Evolutionary conservation across 2,797 vertebrate genomes (phyloP).

Genomic region (Diplodus sargus): DNA sequence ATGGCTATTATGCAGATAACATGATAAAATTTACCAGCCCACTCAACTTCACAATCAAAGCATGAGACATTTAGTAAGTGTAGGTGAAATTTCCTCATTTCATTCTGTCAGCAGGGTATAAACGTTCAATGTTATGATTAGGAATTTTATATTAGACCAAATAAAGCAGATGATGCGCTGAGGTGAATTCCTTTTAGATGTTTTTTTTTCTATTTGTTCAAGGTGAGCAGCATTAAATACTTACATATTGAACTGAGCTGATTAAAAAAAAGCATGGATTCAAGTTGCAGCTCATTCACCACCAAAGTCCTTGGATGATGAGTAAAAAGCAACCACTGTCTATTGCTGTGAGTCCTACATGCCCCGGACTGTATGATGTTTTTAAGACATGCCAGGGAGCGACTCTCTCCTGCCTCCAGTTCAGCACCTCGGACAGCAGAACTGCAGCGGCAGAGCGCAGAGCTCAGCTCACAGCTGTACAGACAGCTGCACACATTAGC

Average conservation of each 20-base stretch:
- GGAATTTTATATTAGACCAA: background rate
- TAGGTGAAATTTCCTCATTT: slow-evolving; percentile 26
- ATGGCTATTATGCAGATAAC: background rate
- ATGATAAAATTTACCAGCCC: slow-evolving; percentile 28
- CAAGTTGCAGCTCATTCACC: slow-evolving; percentile 31
- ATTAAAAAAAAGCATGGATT: slow-evolving; percentile 28
- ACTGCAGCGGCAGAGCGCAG: background rate
- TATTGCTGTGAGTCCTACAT: background rate
- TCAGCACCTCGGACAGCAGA: slow-evolving; percentile 44
- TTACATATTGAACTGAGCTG: slow-evolving; percentile 14
- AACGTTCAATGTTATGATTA: background rate
- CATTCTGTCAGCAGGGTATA: slow-evolving; percentile 1
- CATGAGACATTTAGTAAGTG: slow-evolving; percentile 8
- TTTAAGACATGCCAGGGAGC: background rate
- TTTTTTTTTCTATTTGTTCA: slow-evolving; percentile 6
- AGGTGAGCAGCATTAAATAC: background rate
- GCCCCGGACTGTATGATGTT: background rate
- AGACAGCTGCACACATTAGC: background rate
- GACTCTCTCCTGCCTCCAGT: background rate
- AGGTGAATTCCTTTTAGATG: slow-evolving; percentile 11
- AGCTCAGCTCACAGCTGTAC: background rate
- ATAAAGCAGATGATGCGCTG: background rate
- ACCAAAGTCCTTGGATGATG: slow-evolving; percentile 31
- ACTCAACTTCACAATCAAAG: slow-evolving; percentile 42
- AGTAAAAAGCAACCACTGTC: slow-evolving; percentile 18